Evolutionary conservation across 2,888 invertebrate species (phyloP), one percentile per base, ranked within the genome.

Genomic region (Eupithecia subumbrata): DNA sequence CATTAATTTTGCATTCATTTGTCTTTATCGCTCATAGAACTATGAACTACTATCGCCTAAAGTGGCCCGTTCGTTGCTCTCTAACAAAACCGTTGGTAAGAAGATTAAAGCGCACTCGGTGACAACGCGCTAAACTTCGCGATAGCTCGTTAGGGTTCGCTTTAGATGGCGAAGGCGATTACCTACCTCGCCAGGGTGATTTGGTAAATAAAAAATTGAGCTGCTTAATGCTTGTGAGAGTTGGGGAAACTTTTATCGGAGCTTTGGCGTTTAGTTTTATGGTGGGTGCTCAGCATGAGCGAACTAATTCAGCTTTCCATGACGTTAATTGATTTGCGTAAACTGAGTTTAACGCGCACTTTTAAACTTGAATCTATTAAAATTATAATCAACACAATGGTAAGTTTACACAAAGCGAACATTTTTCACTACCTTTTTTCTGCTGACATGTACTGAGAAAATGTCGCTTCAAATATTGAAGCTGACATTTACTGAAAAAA

Each of bases 121-220:
- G 76, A 76, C 70, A 76, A 69, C 72, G 64, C 45, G 56, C 66
- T 67, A 30, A 56, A 70, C 37, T 64, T 70, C 64, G 45, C 70
- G 34, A 71, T 40, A 30, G 72, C 74, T 78, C 80, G 78, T 80
- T 80, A 80, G 66, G 75, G 70, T 72, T 78, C 77, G 72, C 75
- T 80, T 79, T 72, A 80, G 77, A 78, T 78, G 69, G 70, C 25
- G 70, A 69, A 34, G 34, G 30, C 73, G 80, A 78, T 80, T 77
- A 78, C 69, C 37, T 60, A 80, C 66, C 69, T 72, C 69, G 56
- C 66, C 12, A 37, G 9, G 60, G 67, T 30, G 60, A 67, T 72
- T 72, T 69, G 12, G n/a, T 70, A 66, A 72, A 74, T 74, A 74
- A 74, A 30, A 40, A 73, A 60, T 40, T 56, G 34, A 34, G 37